Evolutionary conservation across 2,888 invertebrate species (phyloP), one percentile per base, ranked within the genome.

Genomic region (Falcaria lacertinaria): DNA sequence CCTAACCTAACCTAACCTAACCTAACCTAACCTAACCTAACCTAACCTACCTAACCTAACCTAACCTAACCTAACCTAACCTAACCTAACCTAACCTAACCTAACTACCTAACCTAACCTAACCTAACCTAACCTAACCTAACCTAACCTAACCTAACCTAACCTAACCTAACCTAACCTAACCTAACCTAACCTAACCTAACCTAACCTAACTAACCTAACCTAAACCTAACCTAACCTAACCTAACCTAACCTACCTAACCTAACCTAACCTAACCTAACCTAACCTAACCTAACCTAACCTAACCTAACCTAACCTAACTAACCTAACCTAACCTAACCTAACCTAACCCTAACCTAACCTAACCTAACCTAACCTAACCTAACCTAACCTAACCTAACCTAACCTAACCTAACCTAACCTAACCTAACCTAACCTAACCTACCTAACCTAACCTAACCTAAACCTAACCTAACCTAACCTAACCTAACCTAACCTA

Each of bases 401-500:
- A 38, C 42, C 42, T 38, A 39, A 43, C 42, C 42, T 43, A 32
- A 35, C 41, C 36, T 38, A 39, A 36, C 34, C 38, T 34, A 34
- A 25, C 42, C 36, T 35, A 42, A 25, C 42, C 36, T 35, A 42
- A 35, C 42, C 36, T 35, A 42, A 35, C 42, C 36, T 35, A 42
- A 35, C 42, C 36, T 35, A 42, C 42, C 36, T 35, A 42, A 28
- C 42, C 36, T 35, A 42, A 35, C 42, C 36, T 35, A 42, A 35
- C 42, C 36, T 28, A 42, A n/a, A 35, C 42, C 39, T 38, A 44
- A 34, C 43, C 25, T 25, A 25, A 45, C 45, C 45, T 41, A 39
- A 45, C 45, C 45, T 39, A 39, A 47, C 47, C 47, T 47, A 48
- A 45, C 49, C 49, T 44, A 49, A 46, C 49, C 44, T 42, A 44